Evolutionary conservation across 2,113 vertebrate species (phyloP).

Genomic region (Numenius arquata): DNA sequence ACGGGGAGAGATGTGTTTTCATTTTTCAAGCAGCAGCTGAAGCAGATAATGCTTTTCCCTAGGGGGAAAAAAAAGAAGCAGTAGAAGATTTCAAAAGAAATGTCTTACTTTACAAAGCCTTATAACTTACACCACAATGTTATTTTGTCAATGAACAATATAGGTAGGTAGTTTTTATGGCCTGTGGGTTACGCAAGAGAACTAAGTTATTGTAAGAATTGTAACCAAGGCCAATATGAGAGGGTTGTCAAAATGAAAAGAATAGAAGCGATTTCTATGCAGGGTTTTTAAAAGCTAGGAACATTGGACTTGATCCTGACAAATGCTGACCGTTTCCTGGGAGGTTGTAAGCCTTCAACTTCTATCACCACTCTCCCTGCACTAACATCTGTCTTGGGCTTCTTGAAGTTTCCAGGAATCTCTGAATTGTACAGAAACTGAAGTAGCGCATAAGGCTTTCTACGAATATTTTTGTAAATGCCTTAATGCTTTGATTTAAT

Average conservation of each 20-base stretch:
- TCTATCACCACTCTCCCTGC: not conserved
- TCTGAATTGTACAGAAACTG: not conserved
- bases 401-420: not conserved
- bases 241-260: not conserved
- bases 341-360: not conserved
- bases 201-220: not conserved
- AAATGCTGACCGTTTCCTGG: not conserved
- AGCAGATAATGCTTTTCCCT: not conserved
- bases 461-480: not conserved
- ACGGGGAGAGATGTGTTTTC: not conserved
- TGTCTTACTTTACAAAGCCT: not conserved
- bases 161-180: not conserved
- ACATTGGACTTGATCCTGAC: not conserved
- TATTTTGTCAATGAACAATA: not conserved
- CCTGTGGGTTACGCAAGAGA: not conserved
- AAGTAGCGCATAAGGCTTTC: not conserved
- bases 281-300: not conserved
- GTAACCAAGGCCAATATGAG: not conserved
- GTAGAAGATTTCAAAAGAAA: not conserved
- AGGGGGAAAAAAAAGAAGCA: not conserved
- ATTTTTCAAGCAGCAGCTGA: slow-evolving; percentile 16
- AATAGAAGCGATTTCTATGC: not conserved
- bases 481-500: not conserved
- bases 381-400: not conserved
- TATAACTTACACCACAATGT: not conserved